phyloP scores from a whole-genome alignment of 2,113 vertebrate species.

The Cololabis saira region DNA sequence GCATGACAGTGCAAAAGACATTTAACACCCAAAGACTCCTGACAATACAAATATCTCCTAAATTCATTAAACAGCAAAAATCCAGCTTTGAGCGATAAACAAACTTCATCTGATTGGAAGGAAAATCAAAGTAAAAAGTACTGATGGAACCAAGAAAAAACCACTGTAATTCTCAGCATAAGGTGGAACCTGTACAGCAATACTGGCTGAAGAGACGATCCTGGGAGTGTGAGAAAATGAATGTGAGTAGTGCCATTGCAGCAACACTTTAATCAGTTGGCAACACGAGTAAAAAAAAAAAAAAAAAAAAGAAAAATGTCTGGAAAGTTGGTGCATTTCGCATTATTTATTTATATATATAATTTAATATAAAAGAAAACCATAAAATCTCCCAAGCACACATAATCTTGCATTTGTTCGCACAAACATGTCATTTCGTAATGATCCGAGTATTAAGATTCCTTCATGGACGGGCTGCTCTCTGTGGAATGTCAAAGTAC shows the following conservation, averaged over 20 bases:
- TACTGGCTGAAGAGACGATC: constrained; percentile 73
- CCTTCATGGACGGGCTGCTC: constrained; percentile 35
- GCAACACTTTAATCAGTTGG: constrained; percentile 75
- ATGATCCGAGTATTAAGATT: constrained; percentile 18
- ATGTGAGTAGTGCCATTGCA: constrained; percentile 32
- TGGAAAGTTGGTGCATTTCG: constrained; percentile 37
- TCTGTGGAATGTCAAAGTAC: constrained; percentile 71
- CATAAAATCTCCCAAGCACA: constrained; percentile 32
- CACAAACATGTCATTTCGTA: constrained; percentile 24
- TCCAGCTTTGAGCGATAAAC: constrained; percentile 12
- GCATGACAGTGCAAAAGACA: constrained; percentile 75
- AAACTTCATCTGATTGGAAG: constrained; percentile 39
- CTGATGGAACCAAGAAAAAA: constrained; percentile 1
- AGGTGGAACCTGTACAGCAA: constrained; percentile 77
- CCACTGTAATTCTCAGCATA: not conserved
- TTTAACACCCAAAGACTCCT: constrained; percentile 51
- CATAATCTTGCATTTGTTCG: constrained; percentile 39
- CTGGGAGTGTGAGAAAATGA: not conserved
- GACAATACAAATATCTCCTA: constrained; percentile 14
- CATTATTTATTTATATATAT: constrained; percentile 43
- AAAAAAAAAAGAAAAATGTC: constrained; percentile 31
- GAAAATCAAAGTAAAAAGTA: not conserved
- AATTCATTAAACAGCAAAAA: constrained; percentile 27
- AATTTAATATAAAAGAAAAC: no score
- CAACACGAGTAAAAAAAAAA: constrained; percentile 66